These are phyloP conservation scores for Brachionus plicatilis DNA, from an alignment of 1,140 invertebrate species.

Conservation along the genomic window DNA sequence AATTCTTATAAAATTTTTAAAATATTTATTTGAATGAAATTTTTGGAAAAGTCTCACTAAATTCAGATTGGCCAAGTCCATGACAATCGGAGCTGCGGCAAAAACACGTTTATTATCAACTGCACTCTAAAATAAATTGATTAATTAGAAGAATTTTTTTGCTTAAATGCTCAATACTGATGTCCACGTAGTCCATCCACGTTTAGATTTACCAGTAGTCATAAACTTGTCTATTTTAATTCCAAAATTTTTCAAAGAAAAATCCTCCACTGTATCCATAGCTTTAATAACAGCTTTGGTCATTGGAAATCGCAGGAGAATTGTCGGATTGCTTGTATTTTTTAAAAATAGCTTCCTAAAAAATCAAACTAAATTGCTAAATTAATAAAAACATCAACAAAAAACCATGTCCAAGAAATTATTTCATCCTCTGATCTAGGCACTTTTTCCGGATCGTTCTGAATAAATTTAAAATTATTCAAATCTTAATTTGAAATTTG, in stretches of 20 bases:
- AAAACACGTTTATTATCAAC: constrained; percentile 48
- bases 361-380: neutral
- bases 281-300: constrained; percentile 45
- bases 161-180: constrained; percentile 3
- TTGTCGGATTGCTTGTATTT: constrained; percentile 10
- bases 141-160: neutral
- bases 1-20: constrained; percentile 44
- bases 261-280: constrained; percentile 44
- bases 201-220: constrained; percentile 47
- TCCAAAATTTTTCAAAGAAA: constrained; percentile 42
- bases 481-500: neutral
- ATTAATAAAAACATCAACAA: neutral
- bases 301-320: constrained; percentile 46
- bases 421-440: constrained; percentile 45
- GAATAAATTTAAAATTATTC: too few relatives aligned
- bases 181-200: constrained; percentile 52
- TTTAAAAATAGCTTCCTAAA: neutral
- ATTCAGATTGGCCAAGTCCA: constrained; percentile 48
- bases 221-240: constrained; percentile 45
- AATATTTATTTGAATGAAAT: neutral
- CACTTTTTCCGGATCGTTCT: constrained; percentile 47
- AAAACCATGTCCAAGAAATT: constrained; percentile 48
- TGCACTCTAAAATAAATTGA: constrained; percentile 42
- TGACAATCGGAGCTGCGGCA: constrained; percentile 49
- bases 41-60: constrained; percentile 42